A percentile compares a stretch with the other conserved stretches of the same genome.
Evolutionary conservation across 2,888 invertebrate species (phyloP).

Genomic region (Corythucha ciliata): DNA sequence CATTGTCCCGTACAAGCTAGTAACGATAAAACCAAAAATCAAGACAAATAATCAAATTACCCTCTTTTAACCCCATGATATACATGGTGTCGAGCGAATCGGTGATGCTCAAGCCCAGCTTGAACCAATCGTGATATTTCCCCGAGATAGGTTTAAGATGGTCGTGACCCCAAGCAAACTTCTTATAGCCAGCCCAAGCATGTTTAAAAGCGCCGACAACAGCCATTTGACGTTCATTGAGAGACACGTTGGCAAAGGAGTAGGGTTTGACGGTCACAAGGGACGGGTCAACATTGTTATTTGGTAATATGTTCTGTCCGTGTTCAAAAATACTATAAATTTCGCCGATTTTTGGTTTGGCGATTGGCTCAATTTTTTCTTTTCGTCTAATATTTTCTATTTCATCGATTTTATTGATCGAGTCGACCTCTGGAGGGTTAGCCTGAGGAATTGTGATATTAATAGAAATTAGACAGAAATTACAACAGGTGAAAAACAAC

Average conservation of each 20-base stretch:
- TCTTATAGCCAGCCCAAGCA: constrained; percentile 89
- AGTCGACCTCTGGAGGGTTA: too few relatives aligned
- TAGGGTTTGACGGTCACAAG: too few relatives aligned
- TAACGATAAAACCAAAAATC: neutral
- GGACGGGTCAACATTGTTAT: too few relatives aligned
- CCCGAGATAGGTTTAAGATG: constrained; percentile 85
- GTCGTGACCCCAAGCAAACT: constrained; percentile 95
- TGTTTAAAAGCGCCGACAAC: constrained; percentile 84
- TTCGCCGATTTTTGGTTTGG: constrained; percentile 16
- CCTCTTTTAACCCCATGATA: constrained; percentile 88
- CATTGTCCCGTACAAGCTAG: neutral
- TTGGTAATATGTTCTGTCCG: too few relatives aligned
- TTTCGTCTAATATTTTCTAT: constrained; percentile 12
- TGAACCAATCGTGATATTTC: constrained; percentile 86
- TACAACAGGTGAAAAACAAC: too few relatives aligned
- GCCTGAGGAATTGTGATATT: too few relatives aligned
- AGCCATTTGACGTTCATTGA: constrained; percentile 70
- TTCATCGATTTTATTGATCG: too few relatives aligned
- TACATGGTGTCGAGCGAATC: constrained; percentile 92
- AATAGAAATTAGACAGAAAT: too few relatives aligned
- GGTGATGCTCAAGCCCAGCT: constrained; percentile 88
- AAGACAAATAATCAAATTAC: constrained; percentile 42
- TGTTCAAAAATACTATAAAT: constrained; percentile 9
- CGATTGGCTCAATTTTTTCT: constrained; percentile 14
- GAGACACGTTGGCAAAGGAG: neutral